Base-by-base conservation (phyloP, 2,888 invertebrate species). In the Cactoblastis cactorum region DNA sequence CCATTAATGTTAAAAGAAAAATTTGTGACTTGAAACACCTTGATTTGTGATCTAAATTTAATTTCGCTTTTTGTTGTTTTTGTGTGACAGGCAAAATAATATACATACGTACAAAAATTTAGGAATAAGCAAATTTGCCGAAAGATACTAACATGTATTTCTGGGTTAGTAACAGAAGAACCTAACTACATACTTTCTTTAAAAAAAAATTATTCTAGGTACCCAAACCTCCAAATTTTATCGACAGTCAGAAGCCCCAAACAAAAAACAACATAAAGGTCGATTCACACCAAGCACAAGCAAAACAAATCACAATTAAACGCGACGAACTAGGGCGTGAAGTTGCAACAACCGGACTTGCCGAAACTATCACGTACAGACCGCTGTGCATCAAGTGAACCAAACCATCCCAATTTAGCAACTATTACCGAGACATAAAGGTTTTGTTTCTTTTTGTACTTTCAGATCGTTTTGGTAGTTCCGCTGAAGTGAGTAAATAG, bases 291-390 rank as follows among this genome's bases (percentile, higher is more conserved):
- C 50, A 63, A 62, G 54, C 56, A 54, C 57, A 65, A 66, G 69
- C 71, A 77, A 76, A 80, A 77, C 74, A 74, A 82, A 80, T 78
- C 56, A 69, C 69, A 74, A 80, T 74, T 74, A 77, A 77, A 68
- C 69, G 67, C 55, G 51, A 58, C 55, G 72, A 83, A 83, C 65
- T 80, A 71, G 85, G 72, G 83, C 85, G 76, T 80, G 80, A 81
- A 81, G 75, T 80, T 78, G 70, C 76, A 70, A 74, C 70, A 74
- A 67, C 74, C 74, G 74, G 76, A 77, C 73, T 69, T 65, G 60
- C 63, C 63, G 58, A 75, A 75, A 74, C 68, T 67, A 52, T 55
- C 54, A 45, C 54, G 54, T 53, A 52, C 37, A 37, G 37, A 8
- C 15, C 6, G 11, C 17, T 17, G 4, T 3, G 11, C 14, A 17